Percentiles rank a stretch among this genome's conserved stretches.
These are phyloP conservation scores for Propithecus perrieri DNA, from an alignment of 2,797 vertebrate species.

Conservation along the genomic window DNA sequence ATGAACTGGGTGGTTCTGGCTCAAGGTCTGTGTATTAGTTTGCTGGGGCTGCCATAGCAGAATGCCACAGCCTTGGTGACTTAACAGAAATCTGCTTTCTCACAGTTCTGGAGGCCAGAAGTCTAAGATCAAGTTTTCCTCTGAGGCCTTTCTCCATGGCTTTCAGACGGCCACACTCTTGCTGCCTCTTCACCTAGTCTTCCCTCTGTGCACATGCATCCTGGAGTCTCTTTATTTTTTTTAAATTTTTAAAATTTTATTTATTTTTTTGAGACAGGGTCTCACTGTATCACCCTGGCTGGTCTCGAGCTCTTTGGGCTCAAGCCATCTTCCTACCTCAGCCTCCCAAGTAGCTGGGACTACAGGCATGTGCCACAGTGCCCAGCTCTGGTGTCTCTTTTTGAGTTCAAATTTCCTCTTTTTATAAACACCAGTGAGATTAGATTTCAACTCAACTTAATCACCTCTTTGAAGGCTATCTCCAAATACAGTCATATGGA, in stretches of 20 bases:
- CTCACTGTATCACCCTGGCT: neutral
- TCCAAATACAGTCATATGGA: neutral
- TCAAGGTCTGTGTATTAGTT: neutral
- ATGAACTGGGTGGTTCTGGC: neutral
- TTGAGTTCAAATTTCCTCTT: neutral
- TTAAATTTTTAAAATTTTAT: neutral
- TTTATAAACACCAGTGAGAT: neutral
- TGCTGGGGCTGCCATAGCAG: neutral
- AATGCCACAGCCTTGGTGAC: no score
- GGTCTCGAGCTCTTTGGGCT: neutral
- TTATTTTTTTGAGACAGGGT: neutral
- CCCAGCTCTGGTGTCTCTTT: neutral
- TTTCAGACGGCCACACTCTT: no score
- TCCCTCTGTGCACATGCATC: neutral
- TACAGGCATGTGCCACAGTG: neutral
- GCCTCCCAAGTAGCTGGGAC: neutral
- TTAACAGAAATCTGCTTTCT: neutral
- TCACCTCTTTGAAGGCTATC: neutral
- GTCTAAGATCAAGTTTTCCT: neutral
- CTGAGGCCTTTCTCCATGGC: neutral
- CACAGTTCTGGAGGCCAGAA: neutral
- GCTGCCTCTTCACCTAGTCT: neutral
- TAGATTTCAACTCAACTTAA: neutral
- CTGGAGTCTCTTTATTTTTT: neutral
- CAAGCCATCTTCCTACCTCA: neutral